These are phyloP conservation scores for Chelmon rostratus DNA, from an alignment of 2,797 vertebrate species.

Conservation along the genomic window DNA sequence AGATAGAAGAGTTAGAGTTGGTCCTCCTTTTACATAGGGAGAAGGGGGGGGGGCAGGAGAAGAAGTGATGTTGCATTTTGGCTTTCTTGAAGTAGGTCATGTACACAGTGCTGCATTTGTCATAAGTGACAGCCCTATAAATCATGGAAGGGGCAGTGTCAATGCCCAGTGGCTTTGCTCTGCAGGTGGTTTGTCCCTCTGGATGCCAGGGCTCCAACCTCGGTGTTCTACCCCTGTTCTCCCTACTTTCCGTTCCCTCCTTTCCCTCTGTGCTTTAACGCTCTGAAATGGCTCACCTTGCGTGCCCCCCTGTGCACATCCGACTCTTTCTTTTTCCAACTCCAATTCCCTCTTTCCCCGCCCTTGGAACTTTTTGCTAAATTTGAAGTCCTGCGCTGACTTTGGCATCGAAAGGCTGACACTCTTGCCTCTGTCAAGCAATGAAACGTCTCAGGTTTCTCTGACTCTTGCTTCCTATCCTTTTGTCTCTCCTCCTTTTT, in stretches of 20 bases:
- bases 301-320: constrained; percentile 36
- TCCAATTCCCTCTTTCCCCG: constrained; percentile 9
- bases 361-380: constrained; percentile 47
- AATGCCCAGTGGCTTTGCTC: constrained; percentile 72
- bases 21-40: constrained; percentile 25
- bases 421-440: background rate
- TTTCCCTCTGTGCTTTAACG: constrained; percentile 27
- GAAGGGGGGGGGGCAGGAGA: constrained; percentile 9
- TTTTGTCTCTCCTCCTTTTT: background rate
- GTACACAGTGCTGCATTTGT: constrained; percentile 80
- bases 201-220: constrained; percentile 65
- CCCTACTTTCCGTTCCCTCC: constrained; percentile 23
- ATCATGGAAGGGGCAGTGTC: constrained; percentile 74
- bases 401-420: constrained; percentile 11
- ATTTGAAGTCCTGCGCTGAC: background rate
- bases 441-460: background rate
- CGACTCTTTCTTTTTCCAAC: constrained; percentile 24
- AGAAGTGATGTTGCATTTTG: constrained; percentile 36
- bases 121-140: constrained; percentile 82
- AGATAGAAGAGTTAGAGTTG: constrained; percentile 3
- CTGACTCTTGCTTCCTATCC: constrained; percentile 2
- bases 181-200: constrained; percentile 78
- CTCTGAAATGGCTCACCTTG: constrained; percentile 38
- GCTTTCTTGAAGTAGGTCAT: constrained; percentile 82
- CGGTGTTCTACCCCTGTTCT: constrained; percentile 53